Conservation (phyloP, 2,888 invertebrate genomes). For the Eristalis tenax region DNA sequence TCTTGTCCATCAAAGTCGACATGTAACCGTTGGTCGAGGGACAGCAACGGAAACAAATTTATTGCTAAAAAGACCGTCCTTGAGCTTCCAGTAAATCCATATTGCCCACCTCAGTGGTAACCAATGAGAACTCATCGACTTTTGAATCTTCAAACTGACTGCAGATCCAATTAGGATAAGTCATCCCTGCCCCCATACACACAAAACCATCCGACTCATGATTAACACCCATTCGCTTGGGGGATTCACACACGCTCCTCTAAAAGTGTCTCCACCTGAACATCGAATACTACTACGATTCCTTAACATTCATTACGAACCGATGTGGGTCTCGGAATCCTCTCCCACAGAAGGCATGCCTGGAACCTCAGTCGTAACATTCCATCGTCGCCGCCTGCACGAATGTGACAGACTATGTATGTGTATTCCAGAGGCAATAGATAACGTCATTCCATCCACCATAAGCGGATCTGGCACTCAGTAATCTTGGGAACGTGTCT, state of each 20-base stretch:
- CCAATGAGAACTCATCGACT: neutral
- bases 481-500: conserved; percentile 18
- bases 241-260: neutral
- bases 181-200: too few species aligned
- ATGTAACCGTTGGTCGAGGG: too few species aligned
- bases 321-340: neutral
- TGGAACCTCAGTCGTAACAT: neutral
- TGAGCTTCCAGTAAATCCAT: neutral
- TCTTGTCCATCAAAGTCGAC: too few species aligned
- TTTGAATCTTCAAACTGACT: neutral
- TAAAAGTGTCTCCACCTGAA: neutral
- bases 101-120: neutral
- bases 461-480: conserved; percentile 1
- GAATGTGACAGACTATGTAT: neutral
- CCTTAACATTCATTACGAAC: neutral
- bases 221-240: neutral
- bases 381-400: neutral
- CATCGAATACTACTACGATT: neutral
- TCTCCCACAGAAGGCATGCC: neutral
- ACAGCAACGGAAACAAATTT: too few species aligned
- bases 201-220: neutral
- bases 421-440: neutral
- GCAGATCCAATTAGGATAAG: neutral
- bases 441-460: conserved; percentile 17
- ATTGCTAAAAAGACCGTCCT: neutral